These are phyloP conservation scores for Agrypnia vestita DNA, from an alignment of 1,140 invertebrate species.

Conservation along the genomic window DNA sequence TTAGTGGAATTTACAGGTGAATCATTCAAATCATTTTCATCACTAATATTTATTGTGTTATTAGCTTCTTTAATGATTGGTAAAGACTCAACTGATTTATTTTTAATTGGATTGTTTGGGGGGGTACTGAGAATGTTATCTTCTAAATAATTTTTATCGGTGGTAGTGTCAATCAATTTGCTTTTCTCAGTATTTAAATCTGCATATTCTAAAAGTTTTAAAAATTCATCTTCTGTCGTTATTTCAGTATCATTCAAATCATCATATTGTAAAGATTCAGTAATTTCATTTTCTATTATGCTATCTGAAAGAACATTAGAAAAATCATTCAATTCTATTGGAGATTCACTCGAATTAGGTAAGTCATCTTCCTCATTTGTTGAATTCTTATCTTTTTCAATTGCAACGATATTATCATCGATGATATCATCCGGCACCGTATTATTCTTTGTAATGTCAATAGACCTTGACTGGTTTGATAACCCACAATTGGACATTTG, in stretches of 20 bases:
- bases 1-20: too few species aligned
- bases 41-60: too few species aligned
- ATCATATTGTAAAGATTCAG: not conserved
- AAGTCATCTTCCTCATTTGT: slow-evolving; percentile 1
- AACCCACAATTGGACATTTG: slow-evolving; percentile 34
- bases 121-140: not conserved
- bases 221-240: slow-evolving; percentile 28
- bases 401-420: not conserved
- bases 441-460: slow-evolving; percentile 29
- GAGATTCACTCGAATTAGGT: not conserved
- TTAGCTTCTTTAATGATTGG: too few species aligned
- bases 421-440: slow-evolving; percentile 23
- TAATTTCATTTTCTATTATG: slow-evolving; percentile 3
- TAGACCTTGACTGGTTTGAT: slow-evolving; percentile 45
- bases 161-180: not conserved
- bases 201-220: slow-evolving; percentile 25
- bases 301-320: not conserved
- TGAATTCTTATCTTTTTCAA: not conserved
- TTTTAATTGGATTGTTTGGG: too few species aligned
- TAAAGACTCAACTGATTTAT: too few species aligned
- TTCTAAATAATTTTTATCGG: not conserved
- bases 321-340: not conserved
- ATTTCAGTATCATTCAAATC: not conserved
- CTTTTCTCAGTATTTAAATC: slow-evolving; percentile 16
- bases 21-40: too few species aligned